A percentile compares a stretch with the other conserved stretches of the same genome.
phyloP scores from a whole-genome alignment of 2,888 invertebrate species.

The Cynaeus angustus region DNA sequence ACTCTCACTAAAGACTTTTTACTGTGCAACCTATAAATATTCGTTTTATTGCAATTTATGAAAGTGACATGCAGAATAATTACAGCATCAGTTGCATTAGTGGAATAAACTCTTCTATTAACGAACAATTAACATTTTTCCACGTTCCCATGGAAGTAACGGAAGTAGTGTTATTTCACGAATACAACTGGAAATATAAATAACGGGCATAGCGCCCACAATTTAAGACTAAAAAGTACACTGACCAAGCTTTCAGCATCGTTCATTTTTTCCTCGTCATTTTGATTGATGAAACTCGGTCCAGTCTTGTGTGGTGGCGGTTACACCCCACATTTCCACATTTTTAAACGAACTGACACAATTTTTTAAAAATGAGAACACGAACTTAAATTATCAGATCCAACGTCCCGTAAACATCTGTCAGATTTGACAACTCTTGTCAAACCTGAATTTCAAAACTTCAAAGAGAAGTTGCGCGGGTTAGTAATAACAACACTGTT shows the following conservation, averaged over 20 bases:
- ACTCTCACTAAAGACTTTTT: background rate
- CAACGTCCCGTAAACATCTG: conserved; percentile 56
- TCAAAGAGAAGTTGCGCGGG: background rate
- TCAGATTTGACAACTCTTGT: conserved; percentile 50
- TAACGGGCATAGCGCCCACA: background rate
- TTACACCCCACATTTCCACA: conserved; percentile 21
- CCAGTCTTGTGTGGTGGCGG: conserved; percentile 7
- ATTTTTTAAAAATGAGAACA: conserved; percentile 1
- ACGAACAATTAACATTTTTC: conserved; percentile 47
- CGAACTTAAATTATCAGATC: conserved; percentile 9
- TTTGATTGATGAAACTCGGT: conserved; percentile 65
- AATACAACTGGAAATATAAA: conserved; percentile 1
- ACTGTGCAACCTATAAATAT: conserved; percentile 2
- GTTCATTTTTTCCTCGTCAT: conserved; percentile 83
- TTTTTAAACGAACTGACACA: conserved; percentile 23
- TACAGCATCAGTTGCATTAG: conserved; percentile 8
- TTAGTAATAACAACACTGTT: conserved; percentile 25
- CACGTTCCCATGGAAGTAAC: conserved; percentile 51
- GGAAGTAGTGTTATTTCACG: conserved; percentile 38
- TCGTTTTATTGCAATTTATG: conserved; percentile 13
- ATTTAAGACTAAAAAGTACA: conserved; percentile 58
- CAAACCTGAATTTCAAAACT: conserved; percentile 38
- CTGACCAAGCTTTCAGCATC: conserved; percentile 83
- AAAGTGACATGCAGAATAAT: background rate
- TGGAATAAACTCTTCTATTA: background rate